Percentiles rank a stretch among this genome's conserved stretches.
These are phyloP conservation scores for Corythornis cristatus DNA, from an alignment of 2,113 vertebrate genomes.

Conservation along the genomic window DNA sequence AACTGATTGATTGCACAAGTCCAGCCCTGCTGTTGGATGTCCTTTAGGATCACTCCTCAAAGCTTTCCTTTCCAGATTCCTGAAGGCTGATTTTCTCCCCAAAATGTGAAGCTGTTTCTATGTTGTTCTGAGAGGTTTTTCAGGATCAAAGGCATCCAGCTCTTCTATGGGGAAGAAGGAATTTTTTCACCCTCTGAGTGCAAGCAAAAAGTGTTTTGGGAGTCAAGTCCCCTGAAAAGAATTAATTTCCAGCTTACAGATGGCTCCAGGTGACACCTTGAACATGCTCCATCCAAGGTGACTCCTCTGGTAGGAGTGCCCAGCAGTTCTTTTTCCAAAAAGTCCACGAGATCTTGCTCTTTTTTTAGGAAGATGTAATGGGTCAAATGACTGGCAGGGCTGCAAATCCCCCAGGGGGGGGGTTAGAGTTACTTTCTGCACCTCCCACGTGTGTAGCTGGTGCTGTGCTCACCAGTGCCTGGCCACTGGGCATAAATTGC, in stretches of 20 bases:
- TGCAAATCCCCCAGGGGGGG: not conserved
- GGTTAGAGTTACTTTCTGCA: slow-evolving; percentile 25
- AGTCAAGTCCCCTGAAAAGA: not conserved
- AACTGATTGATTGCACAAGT: not conserved
- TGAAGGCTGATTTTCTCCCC: not conserved
- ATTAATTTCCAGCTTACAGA: not conserved
- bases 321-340: not conserved
- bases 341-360: not conserved
- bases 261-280: not conserved
- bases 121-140: not conserved
- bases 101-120: not conserved
- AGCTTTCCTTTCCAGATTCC: not conserved
- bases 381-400: slow-evolving; percentile 13
- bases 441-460: not conserved
- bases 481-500: slow-evolving; percentile 12
- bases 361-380: slow-evolving; percentile 9
- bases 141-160: not conserved
- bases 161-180: not conserved
- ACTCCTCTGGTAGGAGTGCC: not conserved
- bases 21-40: not conserved
- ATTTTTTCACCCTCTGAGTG: not conserved
- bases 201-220: not conserved
- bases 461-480: slow-evolving; percentile 12
- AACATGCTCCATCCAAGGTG: not conserved
- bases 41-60: not conserved